Evolutionary conservation across 2,113 vertebrate species (phyloP), one percentile per base, ranked within the genome.

Genomic region (Podocnemis expansa): DNA sequence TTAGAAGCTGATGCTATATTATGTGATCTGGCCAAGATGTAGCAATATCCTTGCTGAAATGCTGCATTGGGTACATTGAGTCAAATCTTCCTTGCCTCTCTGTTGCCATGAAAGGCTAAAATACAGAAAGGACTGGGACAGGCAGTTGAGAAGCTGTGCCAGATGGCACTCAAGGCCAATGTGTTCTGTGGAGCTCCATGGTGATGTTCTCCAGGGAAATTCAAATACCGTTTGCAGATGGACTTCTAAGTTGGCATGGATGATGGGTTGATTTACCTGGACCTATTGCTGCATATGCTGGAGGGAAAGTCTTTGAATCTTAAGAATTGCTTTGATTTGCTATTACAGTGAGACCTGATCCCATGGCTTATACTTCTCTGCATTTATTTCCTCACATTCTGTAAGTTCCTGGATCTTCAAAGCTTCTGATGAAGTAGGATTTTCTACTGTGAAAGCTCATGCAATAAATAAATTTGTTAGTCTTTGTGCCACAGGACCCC

Each of bases 21-120:
- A 47, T 89, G 82, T 93, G 58, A 60, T 22, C 2, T 41, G 79
- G 24, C 38, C 29, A 22, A 88, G 58, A 52, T 12, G 10, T 4
- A 82, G 49, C 45, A 52, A 31, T 58, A 16, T 49, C 93, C 89
- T 67, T 83, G n/a, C n/a, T 87, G 90, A 82, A 94, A 84, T 85
- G 84, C 51, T 85, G 55, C 54, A 78, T 8, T 78, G n/a, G 52
- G 31, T 41, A 27, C 22, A 67, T 67, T 67, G 19, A 55, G 51
- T 21, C 80, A 49, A 78, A 91, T 82, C 84, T 78, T 13, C 60
- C 93, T 25, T 54, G 34, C 17, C 34, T 67, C 60, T 89, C 45
- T 93, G 1, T 1, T 78, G 58, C 22, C 78, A 41, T 0, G 0
- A 31, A 86, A 91, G 56, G 31, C 5, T 14, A 51, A n/a, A 47